phyloP scores from a whole-genome alignment of 37 sponge, comb jelly and placozoan species.

The Crambe crambe region DNA sequence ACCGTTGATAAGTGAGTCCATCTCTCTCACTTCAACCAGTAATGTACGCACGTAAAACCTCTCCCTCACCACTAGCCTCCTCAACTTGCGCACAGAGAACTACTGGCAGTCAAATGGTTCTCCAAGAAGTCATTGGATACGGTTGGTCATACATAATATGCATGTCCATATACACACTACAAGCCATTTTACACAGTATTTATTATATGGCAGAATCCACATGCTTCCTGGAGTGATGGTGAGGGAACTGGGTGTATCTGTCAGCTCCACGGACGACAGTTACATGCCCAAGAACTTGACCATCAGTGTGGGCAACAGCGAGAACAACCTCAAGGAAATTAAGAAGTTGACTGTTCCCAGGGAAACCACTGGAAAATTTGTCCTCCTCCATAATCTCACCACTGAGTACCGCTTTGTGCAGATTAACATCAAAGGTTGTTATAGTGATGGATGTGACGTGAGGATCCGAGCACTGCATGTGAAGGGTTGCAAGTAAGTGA shows the following conservation, averaged over 20 bases:
- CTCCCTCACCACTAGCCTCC: not conserved
- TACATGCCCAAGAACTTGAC: slow-evolving; percentile 77
- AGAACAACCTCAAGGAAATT: slow-evolving; percentile 46
- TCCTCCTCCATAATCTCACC: slow-evolving; percentile 34
- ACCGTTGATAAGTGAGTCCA: slow-evolving; percentile 26
- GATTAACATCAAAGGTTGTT: slow-evolving; percentile 77
- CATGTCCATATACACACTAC: not conserved
- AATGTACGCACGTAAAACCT: not conserved
- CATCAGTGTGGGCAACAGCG: slow-evolving; percentile 60
- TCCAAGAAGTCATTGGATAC: slow-evolving; percentile 78
- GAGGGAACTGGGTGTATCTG: slow-evolving; percentile 58
- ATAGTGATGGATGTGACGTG: slow-evolving; percentile 87
- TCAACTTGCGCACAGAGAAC: not conserved
- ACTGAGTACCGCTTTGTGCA: slow-evolving; percentile 58
- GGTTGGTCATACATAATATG: slow-evolving; percentile 12
- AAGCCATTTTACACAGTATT: not conserved
- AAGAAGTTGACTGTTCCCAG: slow-evolving; percentile 56
- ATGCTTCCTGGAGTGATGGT: slow-evolving; percentile 56
- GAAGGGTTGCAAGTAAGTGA: slow-evolving; percentile 74
- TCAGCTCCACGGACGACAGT: slow-evolving; percentile 72
- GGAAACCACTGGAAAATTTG: slow-evolving; percentile 40
- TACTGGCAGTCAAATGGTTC: slow-evolving; percentile 89
- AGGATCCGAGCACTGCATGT: slow-evolving; percentile 68
- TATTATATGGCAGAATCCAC: slow-evolving; percentile 48
- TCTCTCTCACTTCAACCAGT: not conserved